phyloP scores from a whole-genome alignment of 2,888 invertebrate species.

The Mallateleia sp. region DNA sequence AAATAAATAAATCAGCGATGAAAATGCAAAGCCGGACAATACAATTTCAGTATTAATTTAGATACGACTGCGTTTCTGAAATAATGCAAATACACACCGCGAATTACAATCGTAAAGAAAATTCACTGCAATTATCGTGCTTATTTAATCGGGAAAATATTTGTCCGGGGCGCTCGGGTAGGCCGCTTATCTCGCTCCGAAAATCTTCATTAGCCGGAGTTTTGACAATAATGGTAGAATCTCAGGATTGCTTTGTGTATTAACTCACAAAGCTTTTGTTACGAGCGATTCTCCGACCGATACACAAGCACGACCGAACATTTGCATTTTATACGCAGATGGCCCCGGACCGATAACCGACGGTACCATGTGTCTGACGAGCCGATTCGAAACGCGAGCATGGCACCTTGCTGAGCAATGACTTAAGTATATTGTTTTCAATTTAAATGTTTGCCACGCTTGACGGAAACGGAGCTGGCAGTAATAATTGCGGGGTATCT shows the following conservation, averaged over 20 bases:
- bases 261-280: slow-evolving; percentile 64
- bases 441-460: slow-evolving; percentile 66
- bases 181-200: slow-evolving; percentile 44
- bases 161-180: slow-evolving; percentile 14
- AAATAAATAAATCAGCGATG: no score
- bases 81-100: background rate
- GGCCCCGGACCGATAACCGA: slow-evolving; percentile 76
- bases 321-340: slow-evolving; percentile 83
- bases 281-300: slow-evolving; percentile 55
- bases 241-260: slow-evolving; percentile 61
- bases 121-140: slow-evolving; percentile 28
- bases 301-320: slow-evolving; percentile 71
- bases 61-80: background rate
- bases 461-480: slow-evolving; percentile 64
- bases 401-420: slow-evolving; percentile 80
- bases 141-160: slow-evolving; percentile 51
- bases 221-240: slow-evolving; percentile 63
- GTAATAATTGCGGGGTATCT: slow-evolving; percentile 68
- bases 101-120: slow-evolving; percentile 11
- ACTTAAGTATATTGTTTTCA: slow-evolving; percentile 69
- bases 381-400: slow-evolving; percentile 62
- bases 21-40: no score
- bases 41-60: background rate
- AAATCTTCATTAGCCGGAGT: slow-evolving; percentile 62
- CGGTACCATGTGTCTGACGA: slow-evolving; percentile 69